These are phyloP conservation scores for Sebastes trivittatus DNA, from an alignment of 2,797 vertebrate species.

Conservation along the genomic window DNA sequence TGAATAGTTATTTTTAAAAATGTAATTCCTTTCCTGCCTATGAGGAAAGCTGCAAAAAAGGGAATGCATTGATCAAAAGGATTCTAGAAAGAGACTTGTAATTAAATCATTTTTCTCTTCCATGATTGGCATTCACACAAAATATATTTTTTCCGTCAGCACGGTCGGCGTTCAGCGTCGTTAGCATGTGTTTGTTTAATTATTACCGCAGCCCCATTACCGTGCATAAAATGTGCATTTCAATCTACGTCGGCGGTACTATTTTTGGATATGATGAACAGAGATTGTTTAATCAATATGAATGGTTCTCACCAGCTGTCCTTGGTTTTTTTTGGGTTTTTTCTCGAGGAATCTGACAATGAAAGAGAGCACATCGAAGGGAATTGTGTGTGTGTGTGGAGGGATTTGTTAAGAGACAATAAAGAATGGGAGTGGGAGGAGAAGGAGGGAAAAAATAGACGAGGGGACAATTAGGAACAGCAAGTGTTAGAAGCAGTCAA, in stretches of 20 bases:
- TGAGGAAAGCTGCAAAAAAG: neutral
- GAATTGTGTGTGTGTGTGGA: slow-evolving; percentile 23
- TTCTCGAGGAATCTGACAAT: slow-evolving; percentile 38
- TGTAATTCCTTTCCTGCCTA: neutral
- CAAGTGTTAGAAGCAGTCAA: slow-evolving; percentile 60
- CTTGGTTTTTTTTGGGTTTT: neutral
- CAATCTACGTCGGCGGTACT: slow-evolving; percentile 31
- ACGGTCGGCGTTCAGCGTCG: neutral
- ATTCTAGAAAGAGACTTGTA: slow-evolving; percentile 1
- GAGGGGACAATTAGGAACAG: slow-evolving; percentile 66
- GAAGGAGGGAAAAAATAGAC: slow-evolving; percentile 55
- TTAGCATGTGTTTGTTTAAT: slow-evolving; percentile 36
- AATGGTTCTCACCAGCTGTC: slow-evolving; percentile 60
- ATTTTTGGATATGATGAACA: slow-evolving; percentile 55
- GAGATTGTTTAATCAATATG: slow-evolving; percentile 55
- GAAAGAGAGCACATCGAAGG: slow-evolving; percentile 19
- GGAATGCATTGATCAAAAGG: slow-evolving; percentile 13
- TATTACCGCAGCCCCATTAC: neutral
- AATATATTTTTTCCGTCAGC: neutral
- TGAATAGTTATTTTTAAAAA: slow-evolving; percentile 15
- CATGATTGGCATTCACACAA: neutral
- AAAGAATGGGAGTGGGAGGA: slow-evolving; percentile 65
- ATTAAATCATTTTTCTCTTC: neutral
- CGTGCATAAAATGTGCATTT: slow-evolving; percentile 27
- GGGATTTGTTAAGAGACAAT: slow-evolving; percentile 61